Evolutionary conservation across 2,797 vertebrate species (phyloP).

Genomic region (Manis crassicaudata): DNA sequence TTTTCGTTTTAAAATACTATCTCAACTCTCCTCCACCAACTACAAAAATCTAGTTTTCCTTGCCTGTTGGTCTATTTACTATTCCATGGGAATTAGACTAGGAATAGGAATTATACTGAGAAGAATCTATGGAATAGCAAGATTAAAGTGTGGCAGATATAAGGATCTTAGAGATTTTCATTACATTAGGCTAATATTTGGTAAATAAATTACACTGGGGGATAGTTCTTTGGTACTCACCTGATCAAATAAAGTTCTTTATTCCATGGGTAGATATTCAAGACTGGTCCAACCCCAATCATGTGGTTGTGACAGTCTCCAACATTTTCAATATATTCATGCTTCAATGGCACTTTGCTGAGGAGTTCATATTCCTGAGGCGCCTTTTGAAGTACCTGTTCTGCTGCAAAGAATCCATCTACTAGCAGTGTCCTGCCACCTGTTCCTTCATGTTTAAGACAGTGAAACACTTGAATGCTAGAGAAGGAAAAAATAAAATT

Average conservation of each 20-base stretch:
- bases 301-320: conserved; percentile 91
- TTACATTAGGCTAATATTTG: conserved; percentile 5
- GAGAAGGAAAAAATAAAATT: conserved; percentile 24
- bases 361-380: conserved; percentile 92
- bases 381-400: conserved; percentile 86
- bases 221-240: conserved; percentile 79
- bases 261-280: conserved; percentile 95
- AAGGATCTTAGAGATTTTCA: conserved; percentile 9
- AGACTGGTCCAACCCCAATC: conserved; percentile 91
- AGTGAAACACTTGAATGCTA: conserved; percentile 97
- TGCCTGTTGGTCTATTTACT: not conserved
- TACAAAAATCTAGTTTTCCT: not conserved
- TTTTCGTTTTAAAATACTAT: conserved; percentile 27
- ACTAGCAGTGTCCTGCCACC: conserved; percentile 94
- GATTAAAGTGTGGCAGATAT: not conserved
- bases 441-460: conserved; percentile 94
- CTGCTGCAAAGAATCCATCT: conserved; percentile 94
- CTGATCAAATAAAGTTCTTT: conserved; percentile 94
- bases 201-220: not conserved
- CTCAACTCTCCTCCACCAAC: not conserved
- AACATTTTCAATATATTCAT: conserved; percentile 92
- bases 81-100: conserved; percentile 1
- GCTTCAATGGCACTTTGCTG: conserved; percentile 89
- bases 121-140: not conserved
- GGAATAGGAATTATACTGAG: conserved; percentile 4